phyloP scores from a whole-genome alignment of 2,888 invertebrate genomes.

The Magallana nippona region DNA sequence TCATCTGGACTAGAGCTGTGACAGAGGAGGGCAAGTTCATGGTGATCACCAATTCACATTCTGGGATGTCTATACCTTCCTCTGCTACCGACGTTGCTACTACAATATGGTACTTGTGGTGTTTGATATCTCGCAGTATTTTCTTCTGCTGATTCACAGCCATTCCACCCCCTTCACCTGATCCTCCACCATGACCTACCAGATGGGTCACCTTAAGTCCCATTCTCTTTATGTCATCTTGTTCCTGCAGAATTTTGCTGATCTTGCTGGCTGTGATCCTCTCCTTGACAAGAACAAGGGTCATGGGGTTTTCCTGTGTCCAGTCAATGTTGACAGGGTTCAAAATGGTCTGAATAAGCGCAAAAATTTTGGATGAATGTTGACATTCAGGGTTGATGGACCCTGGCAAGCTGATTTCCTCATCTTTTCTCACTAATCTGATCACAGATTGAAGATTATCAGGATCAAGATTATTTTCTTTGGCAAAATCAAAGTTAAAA shows the following conservation, averaged over 20 bases:
- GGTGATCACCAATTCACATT: conserved; percentile 74
- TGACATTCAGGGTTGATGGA: neutral
- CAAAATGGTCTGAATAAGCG: conserved; percentile 58
- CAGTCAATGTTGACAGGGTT: conserved; percentile 55
- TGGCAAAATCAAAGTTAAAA: conserved; percentile 56
- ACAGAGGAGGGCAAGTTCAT: conserved; percentile 74
- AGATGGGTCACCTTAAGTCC: conserved; percentile 59
- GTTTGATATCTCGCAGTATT: conserved; percentile 66
- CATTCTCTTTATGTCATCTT: conserved; percentile 47
- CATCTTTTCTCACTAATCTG: conserved; percentile 15
- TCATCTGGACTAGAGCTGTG: conserved; percentile 75
- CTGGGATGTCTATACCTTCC: conserved; percentile 76
- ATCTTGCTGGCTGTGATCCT: conserved; percentile 66
- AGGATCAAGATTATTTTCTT: conserved; percentile 58
- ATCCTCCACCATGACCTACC: conserved; percentile 71
- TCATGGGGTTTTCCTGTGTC: conserved; percentile 61
- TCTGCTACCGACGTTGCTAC: conserved; percentile 77
- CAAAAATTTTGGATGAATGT: conserved; percentile 49
- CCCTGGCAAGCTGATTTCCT: neutral
- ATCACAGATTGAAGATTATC: conserved; percentile 45
- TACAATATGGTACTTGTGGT: conserved; percentile 67
- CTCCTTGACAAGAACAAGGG: conserved; percentile 72
- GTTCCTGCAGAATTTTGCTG: conserved; percentile 56
- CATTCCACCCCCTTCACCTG: conserved; percentile 71
- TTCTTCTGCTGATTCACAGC: conserved; percentile 70